Base-by-base conservation (phyloP, 2,888 invertebrate genomes). In the Hyalella azteca region DNA sequence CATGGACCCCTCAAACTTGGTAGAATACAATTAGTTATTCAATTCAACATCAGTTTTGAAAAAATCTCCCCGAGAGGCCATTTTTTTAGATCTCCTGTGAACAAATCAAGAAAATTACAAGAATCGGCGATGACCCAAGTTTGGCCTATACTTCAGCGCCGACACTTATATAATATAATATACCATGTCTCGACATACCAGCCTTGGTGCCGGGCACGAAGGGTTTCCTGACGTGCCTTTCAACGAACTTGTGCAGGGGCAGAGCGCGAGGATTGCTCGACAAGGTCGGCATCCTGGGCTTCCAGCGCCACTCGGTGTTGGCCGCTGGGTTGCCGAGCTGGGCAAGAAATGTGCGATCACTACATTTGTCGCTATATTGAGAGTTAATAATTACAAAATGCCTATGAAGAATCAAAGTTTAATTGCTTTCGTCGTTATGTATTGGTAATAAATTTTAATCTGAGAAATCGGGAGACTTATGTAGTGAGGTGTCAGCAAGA, bases 281-380 rank as follows among this genome's bases (percentile, higher is more conserved):
- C 48, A 78, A 75, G 19, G 78, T 48, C 1, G 79, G 81, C 79
- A 39, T 79, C 19, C 79, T 78, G 32, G 77, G 60, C 29, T 78
- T 78, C 81, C 81, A 81, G 78, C 73, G 78, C 81, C 81, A 81
- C 50, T 40, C 32, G 48, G 50, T 50, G 73, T 50, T 73, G 3
- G 81, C 81, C 7, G 79, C 79, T 39, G 81, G 81, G 73, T 81
- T 79, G 41, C 79, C 81, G 78, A 73, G 73, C 81, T 81, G 81
- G 49, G 4, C 19, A 49, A 13, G 13, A 1, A 1, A n/a, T 5
- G 15, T 49, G 1, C 1, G 22, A 22, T 19, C 19, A n/a, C 49
- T 3, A 5, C 49, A 49, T 1, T 49, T 49, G 49, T 49, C 49
- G n/a, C 1, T 1, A 15, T 3, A 22, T n/a, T 1, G 49, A 49